Percentiles rank a stretch among this genome's conserved stretches.
These are phyloP conservation scores for Mesorhabditis spiculigera DNA, from an alignment of 2,888 invertebrate genomes.

Conservation along the genomic window DNA sequence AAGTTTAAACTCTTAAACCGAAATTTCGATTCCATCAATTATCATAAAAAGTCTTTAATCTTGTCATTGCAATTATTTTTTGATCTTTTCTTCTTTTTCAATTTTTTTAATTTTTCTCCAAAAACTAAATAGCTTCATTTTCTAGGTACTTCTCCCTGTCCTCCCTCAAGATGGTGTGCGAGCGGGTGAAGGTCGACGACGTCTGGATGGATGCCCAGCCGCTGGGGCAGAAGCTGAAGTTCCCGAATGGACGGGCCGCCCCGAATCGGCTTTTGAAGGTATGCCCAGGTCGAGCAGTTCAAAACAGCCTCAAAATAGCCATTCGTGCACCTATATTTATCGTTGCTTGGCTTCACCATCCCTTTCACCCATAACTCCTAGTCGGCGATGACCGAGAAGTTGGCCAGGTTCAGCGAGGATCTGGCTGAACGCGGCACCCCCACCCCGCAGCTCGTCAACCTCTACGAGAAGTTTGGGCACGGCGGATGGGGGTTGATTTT, in stretches of 20 bases:
- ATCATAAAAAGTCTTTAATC: too few species aligned
- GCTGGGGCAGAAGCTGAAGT: slow-evolving; percentile 18
- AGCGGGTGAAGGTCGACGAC: background rate
- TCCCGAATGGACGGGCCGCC: slow-evolving; percentile 20
- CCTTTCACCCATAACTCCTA: slow-evolving; percentile 11
- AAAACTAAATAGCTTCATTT: too few species aligned
- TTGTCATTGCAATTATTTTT: too few species aligned
- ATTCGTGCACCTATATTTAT: background rate
- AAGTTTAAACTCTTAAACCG: too few species aligned
- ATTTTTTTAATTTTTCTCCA: too few species aligned
- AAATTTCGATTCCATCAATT: too few species aligned
- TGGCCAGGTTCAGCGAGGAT: slow-evolving; percentile 19
- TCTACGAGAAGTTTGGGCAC: slow-evolving; percentile 44
- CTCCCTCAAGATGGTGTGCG: background rate
- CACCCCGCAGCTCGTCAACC: slow-evolving; percentile 23
- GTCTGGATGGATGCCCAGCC: slow-evolving; percentile 6
- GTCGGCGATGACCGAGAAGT: slow-evolving; percentile 33
- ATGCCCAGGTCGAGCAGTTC: background rate
- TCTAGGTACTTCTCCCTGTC: too few species aligned
- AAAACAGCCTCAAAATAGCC: background rate
- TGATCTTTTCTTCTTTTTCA: too few species aligned
- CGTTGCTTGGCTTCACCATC: background rate
- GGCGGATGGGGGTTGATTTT: slow-evolving; percentile 42
- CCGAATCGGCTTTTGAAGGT: slow-evolving; percentile 29
- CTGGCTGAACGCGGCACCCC: slow-evolving; percentile 32